Conservation (phyloP, 2,888 invertebrate genomes). For the Athalia cordata region DNA sequence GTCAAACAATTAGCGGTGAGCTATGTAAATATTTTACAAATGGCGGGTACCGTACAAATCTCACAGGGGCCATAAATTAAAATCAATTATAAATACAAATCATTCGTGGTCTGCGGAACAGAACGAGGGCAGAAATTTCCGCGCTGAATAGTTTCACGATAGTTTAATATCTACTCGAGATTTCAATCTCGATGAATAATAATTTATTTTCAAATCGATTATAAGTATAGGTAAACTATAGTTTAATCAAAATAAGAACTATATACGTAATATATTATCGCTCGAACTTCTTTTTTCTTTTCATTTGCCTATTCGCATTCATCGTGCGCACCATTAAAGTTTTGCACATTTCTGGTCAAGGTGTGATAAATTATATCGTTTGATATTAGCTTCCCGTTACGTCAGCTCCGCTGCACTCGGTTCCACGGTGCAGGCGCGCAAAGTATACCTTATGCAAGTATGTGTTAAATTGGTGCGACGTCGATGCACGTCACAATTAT, state of each 20-base stretch:
- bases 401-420: background rate
- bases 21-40: background rate
- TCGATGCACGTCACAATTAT: conserved; percentile 4
- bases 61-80: background rate
- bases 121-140: background rate
- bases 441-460: background rate
- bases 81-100: background rate
- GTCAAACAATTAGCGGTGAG: too few relatives aligned
- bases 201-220: background rate
- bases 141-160: too few relatives aligned
- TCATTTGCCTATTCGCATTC: background rate
- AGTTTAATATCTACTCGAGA: too few relatives aligned
- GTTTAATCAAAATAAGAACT: too few relatives aligned
- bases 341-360: background rate
- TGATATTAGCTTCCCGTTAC: background rate
- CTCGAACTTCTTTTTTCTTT: too few relatives aligned
- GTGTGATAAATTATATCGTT: background rate
- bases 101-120: background rate
- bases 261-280: too few relatives aligned
- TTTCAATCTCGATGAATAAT: background rate
- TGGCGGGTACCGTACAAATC: background rate
- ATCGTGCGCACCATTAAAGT: background rate
- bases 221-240: background rate
- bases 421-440: background rate
- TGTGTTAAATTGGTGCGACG: conserved; percentile 3